These are phyloP conservation scores for Polylopha cassiicola DNA, from an alignment of 2,888 invertebrate species.

Conservation along the genomic window DNA sequence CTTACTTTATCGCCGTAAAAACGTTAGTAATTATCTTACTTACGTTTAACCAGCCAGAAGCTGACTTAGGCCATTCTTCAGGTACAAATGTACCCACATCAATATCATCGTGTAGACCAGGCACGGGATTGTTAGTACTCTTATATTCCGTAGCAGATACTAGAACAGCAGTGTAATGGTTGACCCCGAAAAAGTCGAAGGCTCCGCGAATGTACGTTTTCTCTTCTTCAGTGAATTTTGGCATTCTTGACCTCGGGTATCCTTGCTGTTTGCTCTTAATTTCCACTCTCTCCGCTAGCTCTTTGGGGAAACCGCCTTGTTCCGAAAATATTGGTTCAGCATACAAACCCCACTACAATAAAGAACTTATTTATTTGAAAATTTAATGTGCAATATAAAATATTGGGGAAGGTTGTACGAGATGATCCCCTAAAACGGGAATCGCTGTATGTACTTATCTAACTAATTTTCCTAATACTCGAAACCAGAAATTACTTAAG, in stretches of 20 bases:
- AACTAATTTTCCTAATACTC: no score
- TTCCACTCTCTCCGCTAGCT: slow-evolving; percentile 61
- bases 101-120: slow-evolving; percentile 41
- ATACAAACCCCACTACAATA: slow-evolving; percentile 65
- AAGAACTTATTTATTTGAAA: no score
- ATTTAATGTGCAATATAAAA: no score
- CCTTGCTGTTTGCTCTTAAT: slow-evolving; percentile 61
- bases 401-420: no score
- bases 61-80: slow-evolving; percentile 7
- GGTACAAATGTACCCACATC: slow-evolving; percentile 27
- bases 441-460: no score
- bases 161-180: slow-evolving; percentile 78
- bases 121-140: slow-evolving; percentile 28
- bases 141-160: slow-evolving; percentile 38
- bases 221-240: slow-evolving; percentile 62
- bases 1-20: no score
- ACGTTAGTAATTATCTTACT: slow-evolving; percentile 8
- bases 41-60: slow-evolving; percentile 24
- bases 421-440: no score
- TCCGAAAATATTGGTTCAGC: slow-evolving; percentile 67
- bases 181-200: slow-evolving; percentile 74
- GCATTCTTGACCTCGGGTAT: slow-evolving; percentile 56
- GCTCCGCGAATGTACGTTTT: slow-evolving; percentile 42
- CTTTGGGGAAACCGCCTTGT: slow-evolving; percentile 71
- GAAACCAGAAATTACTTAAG: no score